Conservation (phyloP, 2,113 vertebrate genomes). For the Strigops habroptila region DNA sequence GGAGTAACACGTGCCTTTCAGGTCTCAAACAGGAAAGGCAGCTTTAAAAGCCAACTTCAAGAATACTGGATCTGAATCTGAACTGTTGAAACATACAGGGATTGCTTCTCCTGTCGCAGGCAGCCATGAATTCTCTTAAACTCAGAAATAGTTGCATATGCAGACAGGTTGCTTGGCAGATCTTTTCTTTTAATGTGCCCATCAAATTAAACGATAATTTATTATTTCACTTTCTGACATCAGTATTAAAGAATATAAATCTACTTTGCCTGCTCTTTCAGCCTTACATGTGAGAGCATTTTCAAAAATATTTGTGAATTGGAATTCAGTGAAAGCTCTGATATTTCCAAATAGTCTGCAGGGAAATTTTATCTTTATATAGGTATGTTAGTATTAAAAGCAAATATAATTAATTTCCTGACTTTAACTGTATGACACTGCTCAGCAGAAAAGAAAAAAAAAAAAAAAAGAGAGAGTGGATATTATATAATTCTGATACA, state of each 20-base stretch:
- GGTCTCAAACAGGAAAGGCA: neutral
- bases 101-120: neutral
- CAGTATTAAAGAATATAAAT: neutral
- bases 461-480: neutral
- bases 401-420: neutral
- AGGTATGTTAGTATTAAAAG: neutral
- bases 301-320: neutral
- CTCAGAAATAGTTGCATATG: neutral
- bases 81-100: neutral
- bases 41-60: neutral
- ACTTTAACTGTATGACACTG: neutral
- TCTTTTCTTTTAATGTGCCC: neutral
- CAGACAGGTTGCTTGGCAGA: neutral
- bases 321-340: neutral
- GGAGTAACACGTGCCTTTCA: neutral
- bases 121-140: neutral
- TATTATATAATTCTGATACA: neutral
- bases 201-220: neutral
- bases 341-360: neutral
- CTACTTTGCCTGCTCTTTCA: neutral
- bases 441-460: neutral
- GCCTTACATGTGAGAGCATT: neutral
- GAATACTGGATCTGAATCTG: neutral
- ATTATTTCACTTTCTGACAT: neutral
- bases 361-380: neutral